Conservation (phyloP, 2,888 invertebrate species). For the Tachina lurida region DNA sequence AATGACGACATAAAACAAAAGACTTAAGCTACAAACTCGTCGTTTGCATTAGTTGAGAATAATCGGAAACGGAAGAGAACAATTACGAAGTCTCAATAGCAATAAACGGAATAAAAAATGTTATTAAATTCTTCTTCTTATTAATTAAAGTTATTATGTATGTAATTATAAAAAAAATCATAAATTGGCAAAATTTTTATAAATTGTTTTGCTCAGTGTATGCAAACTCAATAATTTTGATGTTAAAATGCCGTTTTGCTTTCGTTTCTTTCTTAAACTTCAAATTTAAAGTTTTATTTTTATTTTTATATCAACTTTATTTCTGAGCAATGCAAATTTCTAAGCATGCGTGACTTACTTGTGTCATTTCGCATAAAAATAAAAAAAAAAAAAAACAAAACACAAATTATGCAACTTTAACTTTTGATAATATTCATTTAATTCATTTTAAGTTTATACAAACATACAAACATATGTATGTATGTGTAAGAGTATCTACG, state of each 20-base stretch:
- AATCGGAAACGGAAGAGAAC: no score
- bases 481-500: no score
- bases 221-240: background rate
- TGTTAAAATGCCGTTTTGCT: constrained; percentile 34
- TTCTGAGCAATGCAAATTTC: constrained; percentile 52
- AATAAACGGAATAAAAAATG: no score
- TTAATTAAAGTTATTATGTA: no score
- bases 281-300: constrained; percentile 22
- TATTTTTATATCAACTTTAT: constrained; percentile 32
- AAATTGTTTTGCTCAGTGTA: constrained; percentile 17
- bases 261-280: constrained; percentile 17
- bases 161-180: no score
- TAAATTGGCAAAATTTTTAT: no score
- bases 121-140: no score
- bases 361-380: constrained; percentile 43
- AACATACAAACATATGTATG: background rate
- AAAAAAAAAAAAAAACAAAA: background rate
- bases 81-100: no score
- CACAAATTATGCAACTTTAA: constrained; percentile 57
- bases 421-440: constrained; percentile 23
- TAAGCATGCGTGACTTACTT: constrained; percentile 68
- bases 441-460: constrained; percentile 23
- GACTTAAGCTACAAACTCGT: constrained; percentile 35
- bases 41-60: background rate
- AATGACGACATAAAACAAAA: constrained; percentile 15